phyloP scores from a whole-genome alignment of 2,888 invertebrate species.

The Oscheius sp. region DNA sequence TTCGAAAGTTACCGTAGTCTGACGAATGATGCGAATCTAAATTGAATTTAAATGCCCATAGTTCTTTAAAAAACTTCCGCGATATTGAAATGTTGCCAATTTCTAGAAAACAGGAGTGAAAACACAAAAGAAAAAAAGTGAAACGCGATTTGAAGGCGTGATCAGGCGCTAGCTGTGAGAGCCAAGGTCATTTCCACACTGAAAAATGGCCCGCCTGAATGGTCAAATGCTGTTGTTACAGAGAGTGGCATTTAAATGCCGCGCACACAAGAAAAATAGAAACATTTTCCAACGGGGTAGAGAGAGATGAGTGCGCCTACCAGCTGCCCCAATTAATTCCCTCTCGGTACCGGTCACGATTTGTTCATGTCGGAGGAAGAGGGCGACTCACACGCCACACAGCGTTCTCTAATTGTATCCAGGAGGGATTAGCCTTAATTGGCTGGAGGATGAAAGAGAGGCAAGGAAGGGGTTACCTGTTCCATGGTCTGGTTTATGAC shows the following conservation, averaged over 20 bases:
- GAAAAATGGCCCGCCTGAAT: not conserved
- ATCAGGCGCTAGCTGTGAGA: conserved; percentile 1
- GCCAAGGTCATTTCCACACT: not conserved
- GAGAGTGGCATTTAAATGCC: not conserved
- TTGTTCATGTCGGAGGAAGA: conserved; percentile 12
- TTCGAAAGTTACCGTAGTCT: too few relatives aligned
- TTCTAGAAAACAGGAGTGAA: not conserved
- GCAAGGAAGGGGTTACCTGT: conserved; percentile 1
- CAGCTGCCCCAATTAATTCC: conserved; percentile 23
- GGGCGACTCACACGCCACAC: too few relatives aligned
- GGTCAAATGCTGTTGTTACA: not conserved
- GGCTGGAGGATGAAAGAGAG: not conserved
- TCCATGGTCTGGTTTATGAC: not conserved
- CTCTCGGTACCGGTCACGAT: conserved; percentile 27
- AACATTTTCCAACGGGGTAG: not conserved
- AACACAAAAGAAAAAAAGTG: not conserved
- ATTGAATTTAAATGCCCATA: too few relatives aligned
- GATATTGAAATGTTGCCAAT: too few relatives aligned
- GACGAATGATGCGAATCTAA: too few relatives aligned
- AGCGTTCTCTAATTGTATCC: not conserved
- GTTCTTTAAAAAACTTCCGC: too few relatives aligned
- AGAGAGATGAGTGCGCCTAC: conserved; percentile 1
- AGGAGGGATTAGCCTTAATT: conserved; percentile 5
- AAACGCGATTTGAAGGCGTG: not conserved
- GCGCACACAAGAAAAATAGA: too few relatives aligned